Base-by-base conservation (phyloP, 2,888 invertebrate species). In the Liopterus haemorrhoidalis region DNA sequence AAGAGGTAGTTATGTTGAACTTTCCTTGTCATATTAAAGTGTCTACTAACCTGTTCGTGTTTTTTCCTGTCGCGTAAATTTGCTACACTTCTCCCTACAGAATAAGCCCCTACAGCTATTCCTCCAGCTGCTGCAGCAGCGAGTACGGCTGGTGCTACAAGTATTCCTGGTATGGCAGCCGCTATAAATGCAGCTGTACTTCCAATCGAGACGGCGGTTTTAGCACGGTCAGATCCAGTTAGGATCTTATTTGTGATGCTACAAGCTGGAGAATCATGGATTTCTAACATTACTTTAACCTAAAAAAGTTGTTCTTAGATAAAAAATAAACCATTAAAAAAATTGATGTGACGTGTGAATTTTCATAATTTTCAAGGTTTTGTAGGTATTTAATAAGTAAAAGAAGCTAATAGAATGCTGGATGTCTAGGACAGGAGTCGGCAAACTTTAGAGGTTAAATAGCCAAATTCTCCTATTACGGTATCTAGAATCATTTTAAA, bases 11-110 rank as follows among this genome's bases (percentile, higher is more conserved):
- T n/a, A n/a, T n/a, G n/a, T n/a, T n/a, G n/a, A n/a, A n/a, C n/a
- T n/a, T n/a, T n/a, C n/a, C n/a, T n/a, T n/a, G n/a, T n/a, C n/a
- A n/a, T n/a, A n/a, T n/a, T n/a, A n/a, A n/a, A n/a, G n/a, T n/a
- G n/a, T 20, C 11, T 14, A 25, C 5, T 32, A 35, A 50, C 50
- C 41, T 50, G 44, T 25, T 35, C 14, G 33, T 51, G 51, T 27
- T 33, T 31, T 20, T 30, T 38, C 8, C 51, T 35, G n/a, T 51
- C 48, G 1, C 25, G 31, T 12, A 51, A 39, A 21, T 30, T 32
- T 4, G 25, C 16, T 18, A 38, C 32, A 24, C 48, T 49, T 46
- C 51, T 46, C 15, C 41, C 51, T 11, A 41, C 25, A 2, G 41
- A 37, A 31, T 51, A 51, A 15, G 28, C 12, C 1, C 49, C 51